Evolutionary conservation across 2,797 vertebrate species (phyloP).

Genomic region (Champsocephalus gunnari): DNA sequence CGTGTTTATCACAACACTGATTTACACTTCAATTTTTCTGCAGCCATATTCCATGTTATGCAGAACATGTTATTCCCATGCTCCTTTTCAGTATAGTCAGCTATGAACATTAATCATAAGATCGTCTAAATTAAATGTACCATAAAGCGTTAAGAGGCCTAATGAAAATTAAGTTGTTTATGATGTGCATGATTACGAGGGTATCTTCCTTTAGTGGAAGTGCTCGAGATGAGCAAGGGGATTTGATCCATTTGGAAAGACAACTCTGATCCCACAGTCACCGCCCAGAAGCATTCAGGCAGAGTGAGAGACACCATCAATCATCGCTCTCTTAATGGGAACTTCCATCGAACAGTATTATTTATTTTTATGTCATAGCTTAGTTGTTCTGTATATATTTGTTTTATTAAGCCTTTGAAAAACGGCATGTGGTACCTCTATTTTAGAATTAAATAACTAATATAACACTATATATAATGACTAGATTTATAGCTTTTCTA

Average conservation of each 20-base stretch:
- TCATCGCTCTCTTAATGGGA: conserved; percentile 19
- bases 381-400: neutral
- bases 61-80: conserved; percentile 20
- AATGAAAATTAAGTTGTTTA: conserved; percentile 82
- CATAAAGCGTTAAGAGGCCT: conserved; percentile 69
- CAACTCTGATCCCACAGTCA: conserved; percentile 24
- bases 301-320: conserved; percentile 38
- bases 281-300: conserved; percentile 39
- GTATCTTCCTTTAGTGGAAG: conserved; percentile 55
- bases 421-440: neutral
- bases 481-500: too few relatives aligned
- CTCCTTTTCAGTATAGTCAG: conserved; percentile 54
- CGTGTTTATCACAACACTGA: conserved; percentile 3
- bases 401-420: neutral
- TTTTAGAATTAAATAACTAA: conserved; percentile 1
- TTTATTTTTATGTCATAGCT: too few relatives aligned
- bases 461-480: neutral
- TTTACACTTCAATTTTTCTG: neutral
- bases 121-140: conserved; percentile 71
- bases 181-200: conserved; percentile 75
- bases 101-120: conserved; percentile 69
- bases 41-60: neutral
- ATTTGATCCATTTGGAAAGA: conserved; percentile 40
- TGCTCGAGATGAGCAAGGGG: conserved; percentile 52
- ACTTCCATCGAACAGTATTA: too few relatives aligned